These are phyloP conservation scores for Peromyscus aztecus DNA, from an alignment of 2,797 vertebrate genomes.

Conservation along the genomic window DNA sequence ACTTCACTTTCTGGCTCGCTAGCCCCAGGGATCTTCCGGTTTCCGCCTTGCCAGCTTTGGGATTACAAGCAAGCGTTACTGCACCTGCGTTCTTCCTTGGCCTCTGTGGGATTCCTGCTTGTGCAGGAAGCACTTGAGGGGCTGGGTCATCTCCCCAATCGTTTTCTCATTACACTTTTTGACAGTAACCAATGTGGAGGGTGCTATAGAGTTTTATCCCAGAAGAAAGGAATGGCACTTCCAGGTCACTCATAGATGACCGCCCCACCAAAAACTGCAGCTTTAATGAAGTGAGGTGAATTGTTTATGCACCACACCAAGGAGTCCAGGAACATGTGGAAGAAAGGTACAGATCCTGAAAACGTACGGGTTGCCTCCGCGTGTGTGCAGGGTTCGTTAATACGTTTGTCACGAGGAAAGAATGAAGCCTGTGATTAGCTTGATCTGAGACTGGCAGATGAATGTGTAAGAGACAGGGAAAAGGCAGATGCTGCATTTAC, in stretches of 20 bases:
- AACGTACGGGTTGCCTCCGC: not conserved
- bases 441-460: constrained; percentile 62
- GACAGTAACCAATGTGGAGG: not conserved
- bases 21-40: not conserved
- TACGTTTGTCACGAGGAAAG: constrained; percentile 57
- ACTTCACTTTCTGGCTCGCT: not conserved
- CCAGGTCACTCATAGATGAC: not conserved
- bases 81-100: not conserved
- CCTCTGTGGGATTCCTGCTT: not conserved
- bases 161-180: not conserved
- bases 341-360: not conserved
- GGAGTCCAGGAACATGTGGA: constrained; percentile 37
- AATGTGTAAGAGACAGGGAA: constrained; percentile 65
- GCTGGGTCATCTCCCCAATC: not conserved
- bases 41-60: not conserved
- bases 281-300: not conserved
- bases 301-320: not conserved
- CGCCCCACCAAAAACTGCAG: not conserved
- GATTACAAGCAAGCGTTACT: not conserved
- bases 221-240: constrained; percentile 1
- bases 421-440: constrained; percentile 72
- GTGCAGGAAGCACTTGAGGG: not conserved
- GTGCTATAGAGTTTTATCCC: not conserved
- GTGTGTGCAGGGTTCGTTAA: constrained; percentile 56
- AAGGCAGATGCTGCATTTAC: constrained; percentile 69